Conservation (phyloP, 2,797 vertebrate species). For the Valencia hispanica region DNA sequence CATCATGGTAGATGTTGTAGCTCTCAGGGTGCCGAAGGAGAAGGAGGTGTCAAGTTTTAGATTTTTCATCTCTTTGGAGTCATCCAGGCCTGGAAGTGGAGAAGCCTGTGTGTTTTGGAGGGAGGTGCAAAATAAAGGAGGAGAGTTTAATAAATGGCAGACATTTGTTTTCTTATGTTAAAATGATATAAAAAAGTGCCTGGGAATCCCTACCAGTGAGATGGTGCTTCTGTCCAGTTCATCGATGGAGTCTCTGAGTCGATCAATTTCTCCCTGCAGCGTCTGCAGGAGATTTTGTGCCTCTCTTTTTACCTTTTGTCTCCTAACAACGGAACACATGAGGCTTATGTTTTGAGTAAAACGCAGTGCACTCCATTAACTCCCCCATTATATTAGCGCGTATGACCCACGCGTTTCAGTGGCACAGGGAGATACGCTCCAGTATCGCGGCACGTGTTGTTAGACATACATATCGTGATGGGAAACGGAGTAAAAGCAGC, state of each 20-base stretch:
- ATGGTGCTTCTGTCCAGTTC: conserved; percentile 21
- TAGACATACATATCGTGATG: not conserved
- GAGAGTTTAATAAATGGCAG: too few species aligned
- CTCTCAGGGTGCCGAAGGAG: conserved; percentile 55
- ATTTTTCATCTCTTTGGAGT: not conserved
- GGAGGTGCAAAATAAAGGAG: not conserved
- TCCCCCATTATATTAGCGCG: not conserved
- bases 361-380: not conserved
- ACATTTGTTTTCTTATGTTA: not conserved
- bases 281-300: conserved; percentile 13
- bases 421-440: not conserved
- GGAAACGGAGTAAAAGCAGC: not conserved
- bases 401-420: not conserved
- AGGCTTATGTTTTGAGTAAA: not conserved
- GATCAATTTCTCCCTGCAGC: conserved; percentile 42
- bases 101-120: conserved; percentile 19
- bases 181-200: fast-evolving
- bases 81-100: not conserved
- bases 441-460: not conserved
- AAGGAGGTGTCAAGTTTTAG: conserved; percentile 40
- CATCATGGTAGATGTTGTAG: conserved; percentile 42
- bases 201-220: conserved; percentile 25
- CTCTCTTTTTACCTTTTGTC: conserved; percentile 9
- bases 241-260: conserved; percentile 19
- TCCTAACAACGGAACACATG: conserved; percentile 31